Evolutionary conservation across 2,888 invertebrate species (phyloP).

Genomic region (Ophion slaviceki): DNA sequence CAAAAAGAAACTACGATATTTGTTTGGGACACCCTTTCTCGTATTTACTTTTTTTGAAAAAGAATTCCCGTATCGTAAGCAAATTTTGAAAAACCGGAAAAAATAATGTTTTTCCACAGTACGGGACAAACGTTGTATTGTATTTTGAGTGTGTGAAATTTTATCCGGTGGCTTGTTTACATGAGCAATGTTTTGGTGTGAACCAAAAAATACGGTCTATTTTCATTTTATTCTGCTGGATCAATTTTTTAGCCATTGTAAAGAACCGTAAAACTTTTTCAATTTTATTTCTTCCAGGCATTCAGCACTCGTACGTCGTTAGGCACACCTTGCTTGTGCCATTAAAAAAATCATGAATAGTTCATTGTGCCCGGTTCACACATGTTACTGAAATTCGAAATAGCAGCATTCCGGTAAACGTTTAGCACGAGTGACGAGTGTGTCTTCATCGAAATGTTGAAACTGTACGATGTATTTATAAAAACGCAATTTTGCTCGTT

Average conservation of each 20-base stretch:
- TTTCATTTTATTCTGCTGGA: not conserved
- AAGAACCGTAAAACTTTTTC: too few species aligned
- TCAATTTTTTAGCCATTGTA: too few species aligned
- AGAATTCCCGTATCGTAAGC: not conserved
- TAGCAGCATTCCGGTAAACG: not conserved
- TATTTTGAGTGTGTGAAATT: too few species aligned
- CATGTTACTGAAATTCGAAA: not conserved
- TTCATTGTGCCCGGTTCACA: not conserved
- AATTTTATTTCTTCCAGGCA: too few species aligned
- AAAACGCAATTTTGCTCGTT: not conserved
- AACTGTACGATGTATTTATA: not conserved
- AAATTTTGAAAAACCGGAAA: too few species aligned
- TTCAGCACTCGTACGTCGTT: too few species aligned
- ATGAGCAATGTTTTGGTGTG: not conserved
- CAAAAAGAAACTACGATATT: not conserved
- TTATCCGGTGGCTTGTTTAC: too few species aligned
- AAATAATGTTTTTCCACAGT: too few species aligned
- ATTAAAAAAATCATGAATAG: not conserved
- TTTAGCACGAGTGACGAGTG: not conserved
- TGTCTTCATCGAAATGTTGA: not conserved
- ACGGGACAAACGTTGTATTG: too few species aligned
- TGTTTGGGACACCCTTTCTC: not conserved
- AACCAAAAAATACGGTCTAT: not conserved
- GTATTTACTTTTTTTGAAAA: not conserved
- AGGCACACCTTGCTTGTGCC: not conserved